Evolutionary conservation across 2,797 vertebrate genomes (phyloP).

Genomic region (Pseudomugil gertrudae): DNA sequence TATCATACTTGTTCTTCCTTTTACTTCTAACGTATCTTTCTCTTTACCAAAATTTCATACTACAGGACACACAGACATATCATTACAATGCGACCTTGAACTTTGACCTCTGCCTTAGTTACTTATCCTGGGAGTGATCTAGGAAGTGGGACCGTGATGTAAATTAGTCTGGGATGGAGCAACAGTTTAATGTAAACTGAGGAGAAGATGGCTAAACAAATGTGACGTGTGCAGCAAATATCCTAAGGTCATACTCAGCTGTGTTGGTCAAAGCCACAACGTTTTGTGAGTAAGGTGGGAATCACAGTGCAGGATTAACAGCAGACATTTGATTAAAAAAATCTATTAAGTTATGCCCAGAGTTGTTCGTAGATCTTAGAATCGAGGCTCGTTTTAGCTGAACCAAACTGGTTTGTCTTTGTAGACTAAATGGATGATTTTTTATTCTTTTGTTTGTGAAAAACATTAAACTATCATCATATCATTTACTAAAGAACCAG

Average conservation of each 20-base stretch:
- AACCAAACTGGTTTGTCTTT: background rate
- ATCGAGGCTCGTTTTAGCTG: background rate
- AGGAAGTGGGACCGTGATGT: background rate
- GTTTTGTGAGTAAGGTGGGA: constrained; percentile 49
- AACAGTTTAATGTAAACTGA: constrained; percentile 37
- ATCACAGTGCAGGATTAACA: constrained; percentile 48
- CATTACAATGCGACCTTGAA: background rate
- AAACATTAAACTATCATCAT: background rate
- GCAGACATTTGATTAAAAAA: constrained; percentile 28
- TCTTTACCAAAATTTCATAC: background rate
- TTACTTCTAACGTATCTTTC: background rate
- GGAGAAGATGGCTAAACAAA: constrained; percentile 29
- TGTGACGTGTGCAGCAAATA: constrained; percentile 40
- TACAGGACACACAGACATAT: background rate
- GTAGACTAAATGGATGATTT: background rate
- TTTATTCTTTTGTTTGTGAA: background rate
- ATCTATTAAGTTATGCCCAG: background rate
- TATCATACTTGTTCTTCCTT: background rate
- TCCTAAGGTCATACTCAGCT: constrained; percentile 24
- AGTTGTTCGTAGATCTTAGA: constrained; percentile 3
- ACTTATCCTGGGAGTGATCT: background rate
- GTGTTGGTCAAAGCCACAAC: constrained; percentile 29
- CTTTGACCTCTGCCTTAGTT: constrained; percentile 1
- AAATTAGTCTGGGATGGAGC: constrained; percentile 1
- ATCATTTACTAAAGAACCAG: background rate